These are phyloP conservation scores for Drosophila suzukii DNA, from an alignment of 1,140 invertebrate species.

Conservation along the genomic window DNA sequence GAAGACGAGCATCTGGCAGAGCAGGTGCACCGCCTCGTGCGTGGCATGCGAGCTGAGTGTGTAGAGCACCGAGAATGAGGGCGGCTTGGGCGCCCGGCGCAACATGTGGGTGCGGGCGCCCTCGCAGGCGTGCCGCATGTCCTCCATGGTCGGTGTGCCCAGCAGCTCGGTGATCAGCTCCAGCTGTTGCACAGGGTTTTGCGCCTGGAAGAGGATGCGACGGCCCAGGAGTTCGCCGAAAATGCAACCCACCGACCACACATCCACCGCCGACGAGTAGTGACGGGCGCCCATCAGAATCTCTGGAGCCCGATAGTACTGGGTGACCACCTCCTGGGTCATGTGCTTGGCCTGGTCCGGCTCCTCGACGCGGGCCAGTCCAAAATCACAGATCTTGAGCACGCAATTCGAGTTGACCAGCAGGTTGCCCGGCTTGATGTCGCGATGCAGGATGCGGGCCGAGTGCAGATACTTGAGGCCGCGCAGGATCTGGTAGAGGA, in stretches of 20 bases:
- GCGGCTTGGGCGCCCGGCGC: slow-evolving; percentile 93
- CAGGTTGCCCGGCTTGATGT: slow-evolving; percentile 99
- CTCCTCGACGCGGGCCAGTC: slow-evolving; percentile 96
- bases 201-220: slow-evolving; percentile 98
- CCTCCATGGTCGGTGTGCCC: slow-evolving; percentile 97
- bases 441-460: slow-evolving; percentile 97
- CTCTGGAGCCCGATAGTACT: slow-evolving; percentile 99
- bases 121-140: slow-evolving; percentile 98
- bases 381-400: slow-evolving; percentile 99
- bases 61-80: slow-evolving; percentile 95
- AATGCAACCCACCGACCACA: slow-evolving; percentile 99
- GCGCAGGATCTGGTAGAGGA: slow-evolving; percentile 99
- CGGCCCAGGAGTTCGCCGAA: slow-evolving; percentile 98
- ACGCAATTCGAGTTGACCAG: slow-evolving; percentile 99
- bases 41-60: slow-evolving; percentile 96
- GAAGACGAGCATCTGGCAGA: slow-evolving; percentile 99
- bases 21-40: slow-evolving; percentile 98
- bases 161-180: slow-evolving; percentile 98
- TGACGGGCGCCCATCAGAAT: slow-evolving; percentile 99
- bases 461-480: slow-evolving; percentile 99
- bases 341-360: slow-evolving; percentile 96
- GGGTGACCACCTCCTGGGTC: slow-evolving; percentile 99
- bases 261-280: slow-evolving; percentile 98
- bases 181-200: slow-evolving; percentile 97
- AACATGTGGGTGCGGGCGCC: slow-evolving; percentile 97